Base-by-base conservation (phyloP, 2,888 invertebrate species). In the Habrosyne pyritoides region DNA sequence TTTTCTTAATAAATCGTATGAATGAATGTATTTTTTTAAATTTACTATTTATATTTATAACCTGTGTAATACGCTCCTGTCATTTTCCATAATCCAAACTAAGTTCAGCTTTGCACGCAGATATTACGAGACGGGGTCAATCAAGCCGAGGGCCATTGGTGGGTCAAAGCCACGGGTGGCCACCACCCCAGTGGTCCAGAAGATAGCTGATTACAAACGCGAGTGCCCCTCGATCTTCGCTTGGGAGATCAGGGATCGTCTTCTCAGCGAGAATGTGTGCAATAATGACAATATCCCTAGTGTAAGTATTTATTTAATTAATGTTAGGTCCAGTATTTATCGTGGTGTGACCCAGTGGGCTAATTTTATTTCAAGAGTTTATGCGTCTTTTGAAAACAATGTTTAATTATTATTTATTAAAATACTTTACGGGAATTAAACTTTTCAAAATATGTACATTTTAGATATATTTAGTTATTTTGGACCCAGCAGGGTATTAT, bases 221-320 rank as follows among this genome's bases (percentile, higher is more conserved):
- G 99, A 99, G 87, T 99, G 99, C 88, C 99, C 99, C 33, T 98
- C 98, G 73, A 99, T 99, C 89, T 99, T 99, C 93, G 99, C 99
- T 52, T 99, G 99, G 99, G 99, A 99, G 93, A 99, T 99, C 84
- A 93, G 99, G 54, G 99, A 99, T 83, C 95, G 98, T 81, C 94
- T 99, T 73, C 94, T 99, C 56, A 96, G 97, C 59, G 99, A 99
- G 84, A 97, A 97, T 74, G 97, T 98, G 75, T 99, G 99, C 95
- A 98, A 97, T 91, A 98, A 97, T 91, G 99, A 99, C 93, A 99
- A 98, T 90, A 98, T 99, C 81, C 99, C 99, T 71, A 98, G 98
- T 91, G 99, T 99, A 93, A 98, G 98, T 98, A 93, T 63, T 21
- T 42, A 53, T 61, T 51, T 57, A 55, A 52, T 53, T 28, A 7